Percentiles rank a stretch among this genome's conserved stretches.
Conservation (phyloP, 2,797 vertebrate species). For the Epinephelus awoara region DNA sequence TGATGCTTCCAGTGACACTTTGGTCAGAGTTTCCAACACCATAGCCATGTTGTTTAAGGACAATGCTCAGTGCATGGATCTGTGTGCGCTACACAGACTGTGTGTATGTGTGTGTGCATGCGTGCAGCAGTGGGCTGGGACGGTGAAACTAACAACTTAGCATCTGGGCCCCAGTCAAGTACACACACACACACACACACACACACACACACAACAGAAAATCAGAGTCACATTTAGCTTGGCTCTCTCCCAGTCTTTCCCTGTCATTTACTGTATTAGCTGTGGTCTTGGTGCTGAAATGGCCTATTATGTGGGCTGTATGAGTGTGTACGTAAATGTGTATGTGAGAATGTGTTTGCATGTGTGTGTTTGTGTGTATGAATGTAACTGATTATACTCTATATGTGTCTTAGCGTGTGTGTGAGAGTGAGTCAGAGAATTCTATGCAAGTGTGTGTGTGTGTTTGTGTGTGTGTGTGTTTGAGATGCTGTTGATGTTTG, state of each 20-base stretch:
- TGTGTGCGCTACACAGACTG: slow-evolving; percentile 1
- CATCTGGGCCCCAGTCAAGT: slow-evolving; percentile 74
- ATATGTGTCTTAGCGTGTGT: slow-evolving; percentile 61
- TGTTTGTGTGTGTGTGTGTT: slow-evolving; percentile 29
- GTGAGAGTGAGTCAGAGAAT: slow-evolving; percentile 47
- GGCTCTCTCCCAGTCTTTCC: slow-evolving; percentile 70
- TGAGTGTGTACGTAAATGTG: slow-evolving; percentile 57
- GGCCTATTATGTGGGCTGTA: slow-evolving; percentile 81
- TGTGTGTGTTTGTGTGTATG: slow-evolving; percentile 65
- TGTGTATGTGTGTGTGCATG: slow-evolving; percentile 14
- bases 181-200: slow-evolving; percentile 58
- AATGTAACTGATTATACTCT: slow-evolving; percentile 71
- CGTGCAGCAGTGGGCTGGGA: slow-evolving; percentile 20
- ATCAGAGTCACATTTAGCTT: slow-evolving; percentile 80
- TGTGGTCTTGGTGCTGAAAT: slow-evolving; percentile 87
- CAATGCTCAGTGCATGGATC: slow-evolving; percentile 37
- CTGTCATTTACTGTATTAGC: slow-evolving; percentile 88
- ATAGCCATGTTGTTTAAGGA: slow-evolving; percentile 76
- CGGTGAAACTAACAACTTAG: slow-evolving; percentile 62
- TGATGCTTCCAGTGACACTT: slow-evolving; percentile 81
- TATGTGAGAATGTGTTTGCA: slow-evolving; percentile 38
- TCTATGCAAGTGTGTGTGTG: slow-evolving; percentile 31
- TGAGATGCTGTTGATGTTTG: slow-evolving; percentile 77
- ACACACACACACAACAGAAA: slow-evolving; percentile 62
- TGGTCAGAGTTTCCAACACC: slow-evolving; percentile 77